Percentiles rank a stretch among this genome's conserved stretches.
Conservation (phyloP, 2,113 vertebrate genomes). For the Vidua macroura region DNA sequence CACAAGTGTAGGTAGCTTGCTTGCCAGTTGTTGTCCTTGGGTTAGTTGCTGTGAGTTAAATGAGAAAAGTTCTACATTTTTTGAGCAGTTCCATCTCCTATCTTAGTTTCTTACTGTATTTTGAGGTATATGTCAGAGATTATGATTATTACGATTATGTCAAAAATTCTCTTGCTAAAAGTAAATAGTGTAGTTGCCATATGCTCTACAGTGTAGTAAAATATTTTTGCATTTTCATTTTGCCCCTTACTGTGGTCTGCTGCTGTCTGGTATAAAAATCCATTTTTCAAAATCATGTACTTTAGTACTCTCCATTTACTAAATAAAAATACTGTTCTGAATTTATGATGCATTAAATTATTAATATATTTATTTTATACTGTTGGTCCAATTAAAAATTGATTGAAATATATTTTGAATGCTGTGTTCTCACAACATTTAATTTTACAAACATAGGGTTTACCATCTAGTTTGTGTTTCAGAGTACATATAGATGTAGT, state of each 20-base stretch:
- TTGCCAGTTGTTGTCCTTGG: not conserved
- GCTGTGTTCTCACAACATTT: not conserved
- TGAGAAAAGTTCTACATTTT: not conserved
- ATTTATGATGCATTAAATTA: not conserved
- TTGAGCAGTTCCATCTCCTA: not conserved
- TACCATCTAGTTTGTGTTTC: not conserved
- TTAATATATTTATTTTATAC: not conserved
- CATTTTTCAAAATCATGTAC: not conserved
- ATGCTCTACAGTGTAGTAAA: not conserved
- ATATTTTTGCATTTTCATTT: not conserved
- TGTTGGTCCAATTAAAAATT: not conserved
- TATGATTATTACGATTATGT: not conserved
- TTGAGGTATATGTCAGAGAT: not conserved
- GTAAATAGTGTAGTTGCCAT: not conserved
- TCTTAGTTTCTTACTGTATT: not conserved
- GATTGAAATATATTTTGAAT: not conserved
- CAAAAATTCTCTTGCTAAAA: not conserved
- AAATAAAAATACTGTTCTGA: not conserved
- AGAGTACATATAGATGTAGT: not conserved
- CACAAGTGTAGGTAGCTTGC: not conserved
- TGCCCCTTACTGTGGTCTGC: not conserved
- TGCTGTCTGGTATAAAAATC: not conserved
- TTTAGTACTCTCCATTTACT: not conserved
- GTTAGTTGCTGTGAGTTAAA: constrained; percentile 12
- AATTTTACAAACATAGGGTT: not conserved